A percentile compares a stretch with the other conserved stretches of the same genome.
Conservation (phyloP, 2,113 vertebrate species). For the Hippocampus barbouri region DNA sequence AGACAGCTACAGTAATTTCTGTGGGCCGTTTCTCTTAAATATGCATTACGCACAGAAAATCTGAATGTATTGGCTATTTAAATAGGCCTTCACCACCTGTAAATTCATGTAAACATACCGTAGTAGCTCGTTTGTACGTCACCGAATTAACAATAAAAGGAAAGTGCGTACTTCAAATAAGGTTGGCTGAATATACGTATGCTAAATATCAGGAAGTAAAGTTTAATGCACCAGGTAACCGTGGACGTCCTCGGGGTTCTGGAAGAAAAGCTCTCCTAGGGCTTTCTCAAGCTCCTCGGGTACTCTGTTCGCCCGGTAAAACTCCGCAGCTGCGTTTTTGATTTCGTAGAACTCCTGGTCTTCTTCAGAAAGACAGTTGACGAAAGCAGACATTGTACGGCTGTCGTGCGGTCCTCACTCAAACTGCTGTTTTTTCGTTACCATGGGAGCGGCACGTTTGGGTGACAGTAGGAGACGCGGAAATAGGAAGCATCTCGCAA, state of each 20-base stretch:
- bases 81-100: too few species aligned
- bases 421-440: constrained; percentile 25
- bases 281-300: constrained; percentile 70
- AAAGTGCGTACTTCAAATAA: background rate
- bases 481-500: background rate
- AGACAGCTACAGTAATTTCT: too few species aligned
- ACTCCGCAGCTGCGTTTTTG: constrained; percentile 70
- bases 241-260: constrained; percentile 69
- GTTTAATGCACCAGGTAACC: constrained; percentile 75
- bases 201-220: background rate
- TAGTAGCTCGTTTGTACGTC: too few species aligned
- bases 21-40: too few species aligned
- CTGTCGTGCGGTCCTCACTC: background rate
- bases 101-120: too few species aligned
- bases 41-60: too few species aligned
- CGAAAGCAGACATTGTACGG: constrained; percentile 48
- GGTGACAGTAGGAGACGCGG: constrained; percentile 2
- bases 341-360: constrained; percentile 33
- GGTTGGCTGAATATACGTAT: background rate
- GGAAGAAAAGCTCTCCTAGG: constrained; percentile 70
- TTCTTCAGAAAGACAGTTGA: constrained; percentile 7
- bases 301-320: constrained; percentile 64
- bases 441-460: constrained; percentile 35
- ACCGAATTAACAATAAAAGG: background rate
- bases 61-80: too few species aligned